Conservation (phyloP, 2,888 invertebrate genomes). For the Nowickia ferox region DNA sequence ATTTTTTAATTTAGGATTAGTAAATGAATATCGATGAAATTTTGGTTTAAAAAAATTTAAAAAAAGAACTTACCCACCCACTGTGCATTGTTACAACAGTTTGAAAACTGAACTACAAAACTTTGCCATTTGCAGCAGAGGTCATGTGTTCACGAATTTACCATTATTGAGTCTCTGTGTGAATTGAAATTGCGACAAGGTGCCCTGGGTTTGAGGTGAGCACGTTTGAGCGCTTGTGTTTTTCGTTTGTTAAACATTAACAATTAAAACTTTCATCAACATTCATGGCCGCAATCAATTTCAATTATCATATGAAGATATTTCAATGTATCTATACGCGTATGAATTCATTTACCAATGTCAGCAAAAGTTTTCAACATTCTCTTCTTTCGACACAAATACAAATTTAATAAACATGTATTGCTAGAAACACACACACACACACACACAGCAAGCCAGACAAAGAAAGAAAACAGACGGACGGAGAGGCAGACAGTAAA, state of each 20-base stretch:
- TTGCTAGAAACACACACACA: neutral
- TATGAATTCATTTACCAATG: slow-evolving; percentile 34
- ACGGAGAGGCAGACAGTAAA: slow-evolving; percentile 5
- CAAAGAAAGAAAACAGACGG: neutral
- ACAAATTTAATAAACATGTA: slow-evolving; percentile 6
- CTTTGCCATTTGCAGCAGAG: slow-evolving; percentile 45
- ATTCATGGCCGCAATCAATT: slow-evolving; percentile 74
- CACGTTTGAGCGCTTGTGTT: neutral
- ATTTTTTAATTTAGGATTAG: too few relatives aligned
- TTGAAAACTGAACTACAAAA: slow-evolving; percentile 42
- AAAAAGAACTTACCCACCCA: too few relatives aligned
- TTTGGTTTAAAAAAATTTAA: too few relatives aligned
- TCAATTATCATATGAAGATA: slow-evolving; percentile 68
- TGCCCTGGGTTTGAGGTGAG: slow-evolving; percentile 7
- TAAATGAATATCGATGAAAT: too few relatives aligned
- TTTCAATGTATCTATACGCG: slow-evolving; percentile 15
- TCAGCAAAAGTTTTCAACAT: slow-evolving; percentile 44
- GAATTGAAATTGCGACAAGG: slow-evolving; percentile 21
- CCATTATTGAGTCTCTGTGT: slow-evolving; percentile 6
- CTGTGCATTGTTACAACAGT: slow-evolving; percentile 16
- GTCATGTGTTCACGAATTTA: slow-evolving; percentile 24
- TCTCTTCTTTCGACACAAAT: slow-evolving; percentile 32
- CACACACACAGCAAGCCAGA: neutral
- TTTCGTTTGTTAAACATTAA: slow-evolving; percentile 70
- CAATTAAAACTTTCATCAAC: slow-evolving; percentile 74